Evolutionary conservation across 2,888 invertebrate species (phyloP).

Genomic region (Formica aserva): DNA sequence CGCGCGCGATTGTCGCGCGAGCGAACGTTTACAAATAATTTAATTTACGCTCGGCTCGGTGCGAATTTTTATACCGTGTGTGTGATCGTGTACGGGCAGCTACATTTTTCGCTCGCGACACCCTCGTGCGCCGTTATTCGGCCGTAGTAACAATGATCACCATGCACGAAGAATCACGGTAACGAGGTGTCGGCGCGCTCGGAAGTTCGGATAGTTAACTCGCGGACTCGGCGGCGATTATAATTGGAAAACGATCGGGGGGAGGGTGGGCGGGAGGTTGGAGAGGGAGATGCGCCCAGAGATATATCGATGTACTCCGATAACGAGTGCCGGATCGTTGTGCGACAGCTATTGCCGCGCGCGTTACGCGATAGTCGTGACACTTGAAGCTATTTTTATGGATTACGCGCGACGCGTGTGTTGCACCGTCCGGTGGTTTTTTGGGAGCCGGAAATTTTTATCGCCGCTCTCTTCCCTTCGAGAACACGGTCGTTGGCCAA

Average conservation of each 20-base stretch:
- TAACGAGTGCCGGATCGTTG: constrained; percentile 65
- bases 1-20: neutral
- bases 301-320: constrained; percentile 61
- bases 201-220: constrained; percentile 54
- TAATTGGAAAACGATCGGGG: constrained; percentile 67
- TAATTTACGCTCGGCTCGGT: constrained; percentile 61
- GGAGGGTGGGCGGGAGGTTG: too few species aligned
- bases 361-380: constrained; percentile 53
- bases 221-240: constrained; percentile 47
- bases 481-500: neutral
- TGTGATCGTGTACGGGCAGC: constrained; percentile 6
- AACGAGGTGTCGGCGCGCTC: constrained; percentile 68
- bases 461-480: neutral
- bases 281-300: neutral
- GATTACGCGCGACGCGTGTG: constrained; percentile 34
- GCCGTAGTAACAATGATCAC: constrained; percentile 54
- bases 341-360: constrained; percentile 46
- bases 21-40: constrained; percentile 70
- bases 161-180: constrained; percentile 75
- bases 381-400: constrained; percentile 42
- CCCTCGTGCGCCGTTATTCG: constrained; percentile 36
- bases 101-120: constrained; percentile 6
- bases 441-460: constrained; percentile 27
- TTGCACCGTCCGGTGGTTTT: constrained; percentile 28
- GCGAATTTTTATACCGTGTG: constrained; percentile 7